Conservation (phyloP, 2,888 invertebrate genomes). For the Arge pagana region DNA sequence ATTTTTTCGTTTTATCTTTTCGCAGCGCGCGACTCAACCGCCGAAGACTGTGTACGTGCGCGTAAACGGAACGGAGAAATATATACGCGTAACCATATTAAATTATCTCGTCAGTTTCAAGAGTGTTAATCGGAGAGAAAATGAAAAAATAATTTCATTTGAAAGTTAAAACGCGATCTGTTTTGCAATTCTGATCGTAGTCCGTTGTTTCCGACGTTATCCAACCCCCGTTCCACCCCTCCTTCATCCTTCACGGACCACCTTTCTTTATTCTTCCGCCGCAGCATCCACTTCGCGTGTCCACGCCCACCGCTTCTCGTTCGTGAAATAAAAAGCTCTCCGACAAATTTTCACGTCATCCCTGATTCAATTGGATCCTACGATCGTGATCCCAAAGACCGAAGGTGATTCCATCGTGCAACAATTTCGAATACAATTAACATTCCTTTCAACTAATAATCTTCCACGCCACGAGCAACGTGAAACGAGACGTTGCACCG, state of each 20-base stretch:
- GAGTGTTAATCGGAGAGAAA: conserved; percentile 53
- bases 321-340: conserved; percentile 57
- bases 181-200: conserved; percentile 55
- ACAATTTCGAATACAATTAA: too few relatives aligned
- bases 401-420: too few relatives aligned
- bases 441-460: neutral
- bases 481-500: neutral
- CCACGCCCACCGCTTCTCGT: conserved; percentile 34
- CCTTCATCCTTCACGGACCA: conserved; percentile 19
- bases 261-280: conserved; percentile 28
- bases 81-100: too few relatives aligned
- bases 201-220: conserved; percentile 49
- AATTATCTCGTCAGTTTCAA: conserved; percentile 35
- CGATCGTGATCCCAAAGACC: conserved; percentile 52
- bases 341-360: conserved; percentile 58
- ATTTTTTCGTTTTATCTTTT: too few relatives aligned
- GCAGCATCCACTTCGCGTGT: conserved; percentile 20
- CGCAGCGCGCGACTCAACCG: too few relatives aligned
- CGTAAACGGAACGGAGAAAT: too few relatives aligned
- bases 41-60: too few relatives aligned
- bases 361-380: conserved; percentile 56
- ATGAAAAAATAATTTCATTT: conserved; percentile 55
- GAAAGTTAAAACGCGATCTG: conserved; percentile 53
- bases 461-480: neutral
- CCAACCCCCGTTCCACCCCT: conserved; percentile 17